Base-by-base conservation (phyloP, 2,797 vertebrate species). In the Huso huso region DNA sequence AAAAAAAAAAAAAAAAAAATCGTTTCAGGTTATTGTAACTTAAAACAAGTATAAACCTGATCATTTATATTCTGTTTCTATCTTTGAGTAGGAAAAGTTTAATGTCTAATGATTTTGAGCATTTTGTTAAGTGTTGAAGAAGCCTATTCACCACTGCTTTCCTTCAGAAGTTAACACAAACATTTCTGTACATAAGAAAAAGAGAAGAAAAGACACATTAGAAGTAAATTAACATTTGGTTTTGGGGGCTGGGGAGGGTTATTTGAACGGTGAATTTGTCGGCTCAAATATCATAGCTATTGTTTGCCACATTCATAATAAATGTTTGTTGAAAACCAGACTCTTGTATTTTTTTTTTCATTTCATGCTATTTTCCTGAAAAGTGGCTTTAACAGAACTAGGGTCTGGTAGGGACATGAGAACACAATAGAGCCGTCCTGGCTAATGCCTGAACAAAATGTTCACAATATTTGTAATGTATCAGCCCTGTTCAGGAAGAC, bases 281-380 rank as follows among this genome's bases (percentile, higher is more conserved):
- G 77, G 76, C 74, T 70, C 67, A 82, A 73, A 84, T 78, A 65
- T 77, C 77, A 81, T 78, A 78, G 80, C 76, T 79, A 77, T 72
- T 83, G 80, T 85, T 89, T 87, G 85, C 87, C 79, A 82, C 83
- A 76, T 79, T 84, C 78, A 84, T 76, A 84, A 87, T 89, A 87
- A 87, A 89, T 78, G 80, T 86, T 81, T 80, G 83, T 78, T 83
- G 75, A 72, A 83, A 77, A 79, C 70, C 9, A 51, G 72, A 13
- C 1, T 10, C 48, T 11, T 53, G 51, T 15, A 48, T 67, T 66
- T 61, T 66, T 49, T 49, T 66, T 23, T 15, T 6, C 6, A 10
- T 55, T 55, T 37, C 23, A 37, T 37, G 23, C 4, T 37, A 37
- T 37, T 37, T 37, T 37, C 0, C 4, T 37, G 23, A 37, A 37